These are phyloP conservation scores for Mungos mungo DNA, from an alignment of 2,113 vertebrate genomes.

Conservation along the genomic window DNA sequence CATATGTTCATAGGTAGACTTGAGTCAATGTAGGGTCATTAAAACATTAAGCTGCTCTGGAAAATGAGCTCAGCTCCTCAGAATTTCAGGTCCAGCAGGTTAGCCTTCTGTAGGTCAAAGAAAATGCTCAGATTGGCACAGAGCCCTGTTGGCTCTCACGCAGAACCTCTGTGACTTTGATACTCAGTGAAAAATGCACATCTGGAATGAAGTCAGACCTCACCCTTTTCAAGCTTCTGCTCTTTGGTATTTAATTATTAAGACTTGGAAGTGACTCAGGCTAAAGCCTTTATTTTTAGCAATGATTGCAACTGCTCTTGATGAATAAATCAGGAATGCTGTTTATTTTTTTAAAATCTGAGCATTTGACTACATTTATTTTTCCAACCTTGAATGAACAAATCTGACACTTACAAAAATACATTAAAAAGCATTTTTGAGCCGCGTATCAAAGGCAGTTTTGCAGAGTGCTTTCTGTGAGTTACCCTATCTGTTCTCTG, in stretches of 20 bases:
- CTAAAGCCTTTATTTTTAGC: background rate
- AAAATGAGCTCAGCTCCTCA: slow-evolving; percentile 23
- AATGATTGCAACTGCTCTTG: slow-evolving; percentile 42
- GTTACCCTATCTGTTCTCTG: background rate
- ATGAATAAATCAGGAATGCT: slow-evolving; percentile 26
- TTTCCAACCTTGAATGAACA: slow-evolving; percentile 41
- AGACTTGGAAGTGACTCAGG: slow-evolving; percentile 54
- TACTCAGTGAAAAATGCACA: background rate
- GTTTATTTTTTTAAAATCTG: slow-evolving; percentile 13
- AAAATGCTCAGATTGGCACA: background rate
- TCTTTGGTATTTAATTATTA: slow-evolving; percentile 55
- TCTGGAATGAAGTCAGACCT: slow-evolving; percentile 41
- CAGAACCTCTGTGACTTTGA: slow-evolving; percentile 37
- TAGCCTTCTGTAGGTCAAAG: slow-evolving; percentile 17
- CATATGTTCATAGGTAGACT: background rate
- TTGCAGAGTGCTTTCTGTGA: background rate
- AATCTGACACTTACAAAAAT: slow-evolving; percentile 45
- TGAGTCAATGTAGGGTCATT: slow-evolving; percentile 36
- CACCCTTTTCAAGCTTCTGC: slow-evolving; percentile 30
- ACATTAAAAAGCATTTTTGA: slow-evolving; percentile 13
- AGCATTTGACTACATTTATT: slow-evolving; percentile 31
- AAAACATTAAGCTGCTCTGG: slow-evolving; percentile 39
- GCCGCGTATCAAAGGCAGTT: background rate
- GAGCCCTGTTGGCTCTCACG: background rate
- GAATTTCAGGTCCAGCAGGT: slow-evolving; percentile 45